Conservation (phyloP, 2,797 vertebrate genomes). For the Galago senegalensis region DNA sequence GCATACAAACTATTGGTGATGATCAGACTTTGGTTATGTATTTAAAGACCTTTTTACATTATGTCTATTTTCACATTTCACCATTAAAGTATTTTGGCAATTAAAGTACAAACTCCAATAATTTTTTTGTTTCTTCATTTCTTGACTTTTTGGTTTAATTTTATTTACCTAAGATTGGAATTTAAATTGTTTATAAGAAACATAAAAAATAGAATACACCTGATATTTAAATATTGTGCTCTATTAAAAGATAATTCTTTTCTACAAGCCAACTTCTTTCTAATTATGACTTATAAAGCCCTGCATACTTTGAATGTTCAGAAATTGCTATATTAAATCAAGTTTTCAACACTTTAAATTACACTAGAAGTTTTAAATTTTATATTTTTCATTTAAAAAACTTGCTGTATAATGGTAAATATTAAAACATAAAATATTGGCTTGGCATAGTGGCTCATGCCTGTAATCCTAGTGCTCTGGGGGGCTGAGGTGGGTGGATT, state of each 20-base stretch:
- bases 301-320: slow-evolving; percentile 46
- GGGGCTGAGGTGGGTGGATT: too few species aligned
- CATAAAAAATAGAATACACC: neutral
- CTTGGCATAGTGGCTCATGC: too few species aligned
- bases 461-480: too few species aligned
- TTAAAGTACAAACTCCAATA: slow-evolving; percentile 18
- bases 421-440: neutral
- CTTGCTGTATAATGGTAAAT: neutral
- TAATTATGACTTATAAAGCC: neutral
- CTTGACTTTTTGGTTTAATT: slow-evolving; percentile 24
- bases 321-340: neutral
- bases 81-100: neutral
- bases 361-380: neutral
- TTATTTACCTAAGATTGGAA: slow-evolving; percentile 58
- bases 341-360: slow-evolving; percentile 12
- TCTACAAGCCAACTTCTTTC: neutral
- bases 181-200: slow-evolving; percentile 37
- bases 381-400: slow-evolving; percentile 38
- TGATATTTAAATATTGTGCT: slow-evolving; percentile 41
- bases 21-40: slow-evolving; percentile 21
- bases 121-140: neutral
- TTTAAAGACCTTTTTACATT: slow-evolving; percentile 39
- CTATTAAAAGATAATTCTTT: slow-evolving; percentile 28
- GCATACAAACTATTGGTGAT: neutral
- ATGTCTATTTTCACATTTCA: slow-evolving; percentile 17